A percentile compares a stretch with the other conserved stretches of the same genome.
Conservation (phyloP, 2,888 invertebrate genomes). For the Heliconius aoede region DNA sequence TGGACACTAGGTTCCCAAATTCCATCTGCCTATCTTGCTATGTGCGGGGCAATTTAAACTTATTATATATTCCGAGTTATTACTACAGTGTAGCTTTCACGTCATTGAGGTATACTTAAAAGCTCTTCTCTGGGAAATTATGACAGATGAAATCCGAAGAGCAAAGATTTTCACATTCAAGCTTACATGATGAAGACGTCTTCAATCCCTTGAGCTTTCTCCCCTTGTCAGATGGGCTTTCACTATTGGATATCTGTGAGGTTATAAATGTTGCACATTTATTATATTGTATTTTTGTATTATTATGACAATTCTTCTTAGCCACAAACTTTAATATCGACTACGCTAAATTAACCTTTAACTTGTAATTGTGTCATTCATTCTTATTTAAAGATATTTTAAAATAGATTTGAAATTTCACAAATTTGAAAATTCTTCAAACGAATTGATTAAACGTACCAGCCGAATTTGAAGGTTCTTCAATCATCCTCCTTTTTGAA, state of each 20-base stretch:
- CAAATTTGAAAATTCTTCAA: too few species aligned
- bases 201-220: slow-evolving; percentile 73
- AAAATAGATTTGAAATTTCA: too few species aligned
- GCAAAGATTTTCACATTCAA: slow-evolving; percentile 68
- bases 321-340: background rate
- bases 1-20: too few species aligned
- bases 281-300: background rate
- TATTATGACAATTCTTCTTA: background rate
- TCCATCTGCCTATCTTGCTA: too few species aligned
- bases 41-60: too few species aligned
- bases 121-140: slow-evolving; percentile 63
- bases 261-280: slow-evolving; percentile 9
- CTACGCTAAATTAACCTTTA: too few species aligned
- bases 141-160: slow-evolving; percentile 72
- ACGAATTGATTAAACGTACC: too few species aligned
- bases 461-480: too few species aligned
- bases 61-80: slow-evolving; percentile 25
- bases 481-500: too few species aligned
- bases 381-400: background rate
- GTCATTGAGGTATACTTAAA: slow-evolving; percentile 51
- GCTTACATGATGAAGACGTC: slow-evolving; percentile 63
- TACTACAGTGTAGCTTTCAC: slow-evolving; percentile 38
- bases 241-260: slow-evolving; percentile 18
- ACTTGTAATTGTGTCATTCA: background rate
- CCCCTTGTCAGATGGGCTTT: slow-evolving; percentile 48